Evolutionary conservation across 2,888 invertebrate genomes (phyloP), one percentile per base, ranked within the genome.

Genomic region (Druceiella hillmani): DNA sequence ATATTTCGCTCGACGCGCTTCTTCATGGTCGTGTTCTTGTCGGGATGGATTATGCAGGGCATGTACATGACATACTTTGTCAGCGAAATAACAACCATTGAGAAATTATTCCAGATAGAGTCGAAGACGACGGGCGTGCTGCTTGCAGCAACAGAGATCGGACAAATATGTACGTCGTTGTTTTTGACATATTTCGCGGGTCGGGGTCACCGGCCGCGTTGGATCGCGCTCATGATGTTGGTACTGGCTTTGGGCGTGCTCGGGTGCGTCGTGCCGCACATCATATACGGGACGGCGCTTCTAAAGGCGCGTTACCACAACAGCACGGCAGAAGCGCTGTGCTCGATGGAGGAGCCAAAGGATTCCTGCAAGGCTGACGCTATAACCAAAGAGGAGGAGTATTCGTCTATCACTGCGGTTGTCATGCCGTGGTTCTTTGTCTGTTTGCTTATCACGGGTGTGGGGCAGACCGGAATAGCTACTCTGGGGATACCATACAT

Each of bases 1-100:
- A 74, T 74, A 31, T 84, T 91, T 55, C 87, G 90, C 41, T 89
- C 89, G 41, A 91, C 91, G 50, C 84, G 90, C 57, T 81, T 86
- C 44, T 93, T 93, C 66, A 79, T 93, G 70, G 79, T 87, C 55
- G 86, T 88, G 32, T 93, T 92, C 62, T 81, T 89, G 55, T 76
- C 88, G 52, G 87, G 89, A 35, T 90, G 89, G 83, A 87, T 90
- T 44, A 67, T 83, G 40, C 83, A 83, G 65, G 93, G 93, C 43
- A 92, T 92, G 88, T 92, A 88, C 64, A 87, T 87, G 64, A 92
- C 93, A 26, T 93, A 93, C 64, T 91, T 93, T 61, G 92, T 92
- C 40, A 89, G 89, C 59, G 89, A 90, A 49, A 89, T 92, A 55
- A 93, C 93, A 39, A 93, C 92, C 17, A 85, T 93, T 48, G 92